A percentile compares a stretch with the other conserved stretches of the same genome.
phyloP scores from a whole-genome alignment of 2,113 vertebrate genomes.

The Mustelus asterias region DNA sequence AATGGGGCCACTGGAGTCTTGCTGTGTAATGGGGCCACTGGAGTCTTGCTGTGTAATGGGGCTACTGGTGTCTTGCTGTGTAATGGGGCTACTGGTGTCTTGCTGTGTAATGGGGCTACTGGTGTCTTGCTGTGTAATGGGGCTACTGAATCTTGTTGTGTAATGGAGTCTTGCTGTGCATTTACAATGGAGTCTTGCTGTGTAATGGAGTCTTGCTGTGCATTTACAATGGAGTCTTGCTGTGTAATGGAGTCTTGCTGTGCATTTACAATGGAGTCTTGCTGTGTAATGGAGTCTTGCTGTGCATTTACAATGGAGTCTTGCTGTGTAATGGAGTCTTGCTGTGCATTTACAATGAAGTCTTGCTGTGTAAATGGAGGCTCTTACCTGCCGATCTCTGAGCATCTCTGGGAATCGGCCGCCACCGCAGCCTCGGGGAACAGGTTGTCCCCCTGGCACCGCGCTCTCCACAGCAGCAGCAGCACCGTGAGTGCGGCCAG shows the following conservation, averaged over 20 bases:
- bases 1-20: not conserved
- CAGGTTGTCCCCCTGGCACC: not conserved
- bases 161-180: not conserved
- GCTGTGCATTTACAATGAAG: not conserved
- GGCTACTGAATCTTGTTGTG: not conserved
- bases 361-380: not conserved
- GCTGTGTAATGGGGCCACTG: no score
- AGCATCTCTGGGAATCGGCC: slow-evolving; percentile 68
- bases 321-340: not conserved
- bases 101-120: no score
- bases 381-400: slow-evolving; percentile 62
- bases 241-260: no score
- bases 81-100: no score
- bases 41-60: no score
- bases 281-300: not conserved
- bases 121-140: not conserved
- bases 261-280: not conserved
- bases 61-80: no score
- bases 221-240: no score
- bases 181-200: not conserved
- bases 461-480: slow-evolving; percentile 37
- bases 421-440: slow-evolving; percentile 64
- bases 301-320: no score
- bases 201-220: not conserved
- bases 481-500: rapidly evolving